Evolutionary conservation across 1,140 invertebrate species (phyloP).

Genomic region (Frieseomelitta varia): DNA sequence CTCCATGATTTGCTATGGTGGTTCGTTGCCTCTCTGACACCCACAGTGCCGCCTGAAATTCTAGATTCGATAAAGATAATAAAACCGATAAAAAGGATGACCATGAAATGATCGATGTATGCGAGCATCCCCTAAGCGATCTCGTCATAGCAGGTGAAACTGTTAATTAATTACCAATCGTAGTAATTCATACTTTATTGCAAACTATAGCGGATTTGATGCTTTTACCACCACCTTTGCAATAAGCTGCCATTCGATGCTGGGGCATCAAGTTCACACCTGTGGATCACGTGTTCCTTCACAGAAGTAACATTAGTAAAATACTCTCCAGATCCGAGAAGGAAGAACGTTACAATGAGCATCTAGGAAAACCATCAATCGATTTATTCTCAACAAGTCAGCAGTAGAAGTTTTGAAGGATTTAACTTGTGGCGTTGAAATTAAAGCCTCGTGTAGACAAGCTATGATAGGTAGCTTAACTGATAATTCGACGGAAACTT

Average conservation of each 20-base stretch:
- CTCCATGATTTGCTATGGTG: constrained; percentile 98
- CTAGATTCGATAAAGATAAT: constrained; percentile 82
- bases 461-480: constrained; percentile 96
- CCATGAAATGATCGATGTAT: constrained; percentile 84
- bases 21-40: constrained; percentile 91
- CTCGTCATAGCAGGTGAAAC: constrained; percentile 90
- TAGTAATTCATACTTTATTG: constrained; percentile 93
- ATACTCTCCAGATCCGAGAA: constrained; percentile 97
- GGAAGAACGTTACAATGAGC: constrained; percentile 84
- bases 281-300: constrained; percentile 96
- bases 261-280: constrained; percentile 95
- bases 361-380: constrained; percentile 85
- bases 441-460: constrained; percentile 95
- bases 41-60: constrained; percentile 75
- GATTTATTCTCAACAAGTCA: constrained; percentile 78
- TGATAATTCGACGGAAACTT: constrained; percentile 98
- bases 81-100: constrained; percentile 83
- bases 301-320: constrained; percentile 96
- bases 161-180: constrained; percentile 89
- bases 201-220: constrained; percentile 97
- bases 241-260: constrained; percentile 96
- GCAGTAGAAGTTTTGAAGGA: constrained; percentile 88
- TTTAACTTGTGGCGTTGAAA: constrained; percentile 88
- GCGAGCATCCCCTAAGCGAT: constrained; percentile 92
- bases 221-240: constrained; percentile 92